phyloP scores from a whole-genome alignment of 2,797 vertebrate species.

The Cryptoprocta ferox region DNA sequence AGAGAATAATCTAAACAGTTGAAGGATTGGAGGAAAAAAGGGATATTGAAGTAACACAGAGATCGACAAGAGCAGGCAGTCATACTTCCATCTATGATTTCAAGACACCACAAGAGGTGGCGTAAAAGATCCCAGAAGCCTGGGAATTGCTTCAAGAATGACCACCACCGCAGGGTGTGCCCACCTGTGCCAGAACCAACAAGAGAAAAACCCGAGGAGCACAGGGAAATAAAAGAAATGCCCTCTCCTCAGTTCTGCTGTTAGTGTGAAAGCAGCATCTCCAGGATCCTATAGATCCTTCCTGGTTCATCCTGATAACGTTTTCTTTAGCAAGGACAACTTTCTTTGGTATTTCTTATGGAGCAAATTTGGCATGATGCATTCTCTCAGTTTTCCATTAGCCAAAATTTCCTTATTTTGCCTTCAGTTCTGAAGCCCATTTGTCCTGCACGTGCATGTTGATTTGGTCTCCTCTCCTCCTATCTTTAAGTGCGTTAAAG shows the following conservation, averaged over 20 bases:
- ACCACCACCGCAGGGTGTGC: not conserved
- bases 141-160: not conserved
- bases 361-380: not conserved
- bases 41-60: not conserved
- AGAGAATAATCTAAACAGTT: not conserved
- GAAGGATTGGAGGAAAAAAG: rapidly evolving
- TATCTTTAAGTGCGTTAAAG: not conserved
- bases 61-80: not conserved
- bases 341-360: not conserved
- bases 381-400: not conserved
- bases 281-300: not conserved
- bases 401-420: not conserved
- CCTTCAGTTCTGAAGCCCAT: not conserved
- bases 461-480: not conserved
- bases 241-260: not conserved
- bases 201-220: not conserved
- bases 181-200: not conserved
- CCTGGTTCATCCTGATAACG: not conserved
- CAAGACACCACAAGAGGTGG: not conserved
- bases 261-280: not conserved
- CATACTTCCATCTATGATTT: not conserved
- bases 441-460: not conserved
- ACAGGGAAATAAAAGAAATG: not conserved
- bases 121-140: not conserved
- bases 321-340: not conserved